Conservation (phyloP, 2,888 invertebrate genomes). For the Cryptophagus acutangulus region DNA sequence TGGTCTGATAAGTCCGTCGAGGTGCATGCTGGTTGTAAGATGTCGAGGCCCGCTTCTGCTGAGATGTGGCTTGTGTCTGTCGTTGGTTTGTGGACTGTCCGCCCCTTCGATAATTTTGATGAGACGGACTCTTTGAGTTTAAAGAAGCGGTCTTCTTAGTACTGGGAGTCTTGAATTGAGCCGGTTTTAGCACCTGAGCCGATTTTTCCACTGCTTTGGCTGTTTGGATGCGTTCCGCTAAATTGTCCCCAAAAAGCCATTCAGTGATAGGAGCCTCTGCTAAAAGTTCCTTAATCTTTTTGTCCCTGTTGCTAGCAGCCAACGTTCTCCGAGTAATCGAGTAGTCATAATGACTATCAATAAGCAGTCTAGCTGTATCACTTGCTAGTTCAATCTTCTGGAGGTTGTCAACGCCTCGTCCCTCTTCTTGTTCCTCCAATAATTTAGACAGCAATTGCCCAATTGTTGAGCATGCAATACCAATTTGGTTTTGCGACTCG, state of each 20-base stretch:
- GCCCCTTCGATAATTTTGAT: conserved; percentile 6
- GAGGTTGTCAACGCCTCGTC: conserved; percentile 1
- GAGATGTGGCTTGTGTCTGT: too few relatives aligned
- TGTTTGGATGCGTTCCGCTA: conserved; percentile 13
- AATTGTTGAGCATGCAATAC: conserved; percentile 4
- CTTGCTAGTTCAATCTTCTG: conserved; percentile 1
- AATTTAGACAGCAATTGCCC: conserved; percentile 6
- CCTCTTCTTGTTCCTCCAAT: conserved; percentile 4
- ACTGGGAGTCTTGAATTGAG: neutral
- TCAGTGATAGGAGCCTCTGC: conserved; percentile 12
- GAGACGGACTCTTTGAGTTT: conserved; percentile 11
- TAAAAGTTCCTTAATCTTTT: conserved; percentile 14
- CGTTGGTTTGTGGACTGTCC: conserved; percentile 4
- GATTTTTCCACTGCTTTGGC: conserved; percentile 10
- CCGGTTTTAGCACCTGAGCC: conserved; percentile 4
- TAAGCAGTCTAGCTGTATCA: conserved; percentile 5
- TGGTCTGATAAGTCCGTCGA: too few relatives aligned
- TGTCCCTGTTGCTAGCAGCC: conserved; percentile 10
- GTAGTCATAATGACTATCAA: conserved; percentile 11
- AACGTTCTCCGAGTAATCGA: conserved; percentile 8
- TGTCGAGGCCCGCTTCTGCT: too few relatives aligned
- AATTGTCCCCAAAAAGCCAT: conserved; percentile 16
- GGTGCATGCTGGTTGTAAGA: too few relatives aligned
- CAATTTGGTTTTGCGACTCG: conserved; percentile 10
- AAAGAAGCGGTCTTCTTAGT: conserved; percentile 2